Base-by-base conservation (phyloP, 2,113 vertebrate species). In the Platichthys stellatus region DNA sequence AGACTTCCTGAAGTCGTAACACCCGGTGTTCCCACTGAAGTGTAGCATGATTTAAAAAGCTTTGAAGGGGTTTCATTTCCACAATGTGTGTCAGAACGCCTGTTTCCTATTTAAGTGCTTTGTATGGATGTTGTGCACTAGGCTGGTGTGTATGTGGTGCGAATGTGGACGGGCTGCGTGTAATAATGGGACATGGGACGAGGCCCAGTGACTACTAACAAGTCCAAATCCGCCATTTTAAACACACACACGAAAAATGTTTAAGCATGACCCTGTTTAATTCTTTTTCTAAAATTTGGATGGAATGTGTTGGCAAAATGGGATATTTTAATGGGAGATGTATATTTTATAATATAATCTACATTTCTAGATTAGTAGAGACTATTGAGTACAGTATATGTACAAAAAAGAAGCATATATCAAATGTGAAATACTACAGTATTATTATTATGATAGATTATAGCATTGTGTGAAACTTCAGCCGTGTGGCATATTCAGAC, bases 321-420 rank as follows among this genome's bases (percentile, higher is more conserved):
- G 78, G 89, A 89, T 94, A 94, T 95, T 95, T 95, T 93, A 93
- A 82, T 86, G 88, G 90, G 85, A 95, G 90, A 94, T 94, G 93
- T 94, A 94, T 94, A 95, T 94, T 95, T 95, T 95, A 92, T 93
- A 92, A 91, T 86, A 88, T 93, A 93, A 93, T 91, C 86, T 84
- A 94, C 90, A 87, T 94, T 95, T 95, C 87, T 94, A 95, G 93
- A 93, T 91, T 89, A 92, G 89, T 90, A 92, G 80, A 91, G 71
- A 90, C 72, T 88, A 88, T 65, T 85, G 72, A 89, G 69, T 90
- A 89, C 85, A 83, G 35, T 88, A 86, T 86, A 87, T 92, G 81
- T 92, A 92, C 84, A 90, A 85, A 90, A 81, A 82, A 51, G 47
- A 80, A 84, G 79, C 82, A 84, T 90, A 90, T 89, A 92, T 93